These are phyloP conservation scores for Phainopepla nitens DNA, from an alignment of 2,113 vertebrate genomes.

Conservation along the genomic window DNA sequence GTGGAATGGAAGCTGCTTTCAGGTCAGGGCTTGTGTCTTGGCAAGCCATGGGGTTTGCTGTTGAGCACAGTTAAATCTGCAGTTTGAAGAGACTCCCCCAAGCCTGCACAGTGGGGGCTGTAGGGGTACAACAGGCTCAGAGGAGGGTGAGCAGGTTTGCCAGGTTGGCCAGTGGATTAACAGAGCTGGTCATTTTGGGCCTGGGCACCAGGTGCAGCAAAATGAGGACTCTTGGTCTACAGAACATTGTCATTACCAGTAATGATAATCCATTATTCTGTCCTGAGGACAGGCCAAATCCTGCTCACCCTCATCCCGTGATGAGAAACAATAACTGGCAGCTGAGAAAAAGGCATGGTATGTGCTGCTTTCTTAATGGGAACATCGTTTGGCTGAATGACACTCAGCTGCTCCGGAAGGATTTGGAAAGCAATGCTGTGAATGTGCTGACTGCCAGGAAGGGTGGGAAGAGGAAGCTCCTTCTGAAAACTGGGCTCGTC, in stretches of 20 bases:
- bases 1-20: not conserved
- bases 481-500: not conserved
- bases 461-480: not conserved
- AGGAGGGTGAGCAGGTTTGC: not conserved
- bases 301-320: not conserved
- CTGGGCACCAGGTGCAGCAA: not conserved
- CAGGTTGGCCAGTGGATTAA: not conserved
- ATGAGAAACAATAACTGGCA: not conserved
- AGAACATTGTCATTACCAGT: not conserved
- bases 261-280: not conserved
- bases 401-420: not conserved
- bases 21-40: not conserved
- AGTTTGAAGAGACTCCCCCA: not conserved
- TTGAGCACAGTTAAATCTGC: not conserved
- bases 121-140: not conserved
- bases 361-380: not conserved
- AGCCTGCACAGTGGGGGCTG: not conserved
- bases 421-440: not conserved
- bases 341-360: not conserved
- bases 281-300: not conserved
- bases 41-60: not conserved
- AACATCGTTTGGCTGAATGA: not conserved
- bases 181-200: not conserved
- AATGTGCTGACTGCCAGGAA: not conserved
- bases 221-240: not conserved